Base-by-base conservation (phyloP, 2,113 vertebrate species). In the Lophochroa leadbeateri region DNA sequence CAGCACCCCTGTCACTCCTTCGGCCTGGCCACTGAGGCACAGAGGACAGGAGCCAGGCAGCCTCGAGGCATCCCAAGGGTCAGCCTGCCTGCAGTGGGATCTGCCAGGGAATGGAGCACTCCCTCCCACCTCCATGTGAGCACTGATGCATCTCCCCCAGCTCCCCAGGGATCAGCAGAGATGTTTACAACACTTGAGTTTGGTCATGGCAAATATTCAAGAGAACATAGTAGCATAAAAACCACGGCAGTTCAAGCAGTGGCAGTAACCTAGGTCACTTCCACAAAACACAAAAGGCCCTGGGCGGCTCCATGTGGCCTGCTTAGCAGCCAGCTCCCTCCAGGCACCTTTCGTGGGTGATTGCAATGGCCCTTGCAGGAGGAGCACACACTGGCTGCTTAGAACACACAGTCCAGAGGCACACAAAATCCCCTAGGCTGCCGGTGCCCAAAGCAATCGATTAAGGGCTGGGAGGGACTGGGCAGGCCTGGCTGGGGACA, bases 391-490 rank as follows among this genome's bases (percentile, higher is more conserved):
- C 6, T 7, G 3, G 15, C 43, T 35, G 2, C 61, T 41, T 2
- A n/a, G 50, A 18, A 23, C 18, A 2, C 14, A 2, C 31, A 0
- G 20, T 3, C 23, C 64, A 11, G 21, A 25, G 6, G n/a, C 31
- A 57, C 0, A 0, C 10, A 8, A 11, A 50, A 46, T 13, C 41
- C 17, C 33, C 10, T 19, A 11, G 52, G 44, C 27, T 72, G 35
- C 35, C 1, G 1, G 14, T 10, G 27, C 10, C 13, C 7, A 8
- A 17, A 41, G 28, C 14, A 9, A 9, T 35, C 24, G 46, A 5
- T 0, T 0, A 13, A 17, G 29, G 2, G 31, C 55, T 9, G 37
- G 31, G 7, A 35, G 11, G 18, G 3, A 19, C 2, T 0, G 1
- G 13, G 60, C 11, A 5, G 28, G 9, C 11, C 44, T 29, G 25